Conservation (phyloP, 2,797 vertebrate genomes). For the Phylloscopus collybita region DNA sequence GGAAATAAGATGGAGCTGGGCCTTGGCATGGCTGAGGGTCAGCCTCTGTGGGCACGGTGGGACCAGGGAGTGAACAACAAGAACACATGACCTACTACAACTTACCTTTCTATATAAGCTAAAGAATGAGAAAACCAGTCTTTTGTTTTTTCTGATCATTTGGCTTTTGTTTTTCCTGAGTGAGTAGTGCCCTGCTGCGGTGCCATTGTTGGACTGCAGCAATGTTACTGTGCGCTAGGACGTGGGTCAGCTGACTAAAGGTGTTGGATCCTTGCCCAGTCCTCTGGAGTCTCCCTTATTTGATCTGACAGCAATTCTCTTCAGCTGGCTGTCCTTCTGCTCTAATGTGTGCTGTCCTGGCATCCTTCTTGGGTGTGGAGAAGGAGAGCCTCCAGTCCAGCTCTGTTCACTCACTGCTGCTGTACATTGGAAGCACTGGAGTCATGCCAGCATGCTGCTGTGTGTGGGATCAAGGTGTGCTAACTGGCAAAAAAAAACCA, state of each 20-base stretch:
- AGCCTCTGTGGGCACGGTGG: too few relatives aligned
- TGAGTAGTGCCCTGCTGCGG: background rate
- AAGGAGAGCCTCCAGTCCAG: background rate
- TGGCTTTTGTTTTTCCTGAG: background rate
- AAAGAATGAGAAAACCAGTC: background rate
- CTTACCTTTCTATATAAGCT: background rate
- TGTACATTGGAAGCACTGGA: background rate
- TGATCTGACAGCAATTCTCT: background rate
- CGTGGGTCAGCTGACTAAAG: fast-evolving
- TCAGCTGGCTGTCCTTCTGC: background rate
- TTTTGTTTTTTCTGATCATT: background rate
- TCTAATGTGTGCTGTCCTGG: background rate
- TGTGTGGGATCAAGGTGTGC: background rate
- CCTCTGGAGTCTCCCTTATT: background rate
- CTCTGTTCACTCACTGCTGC: background rate
- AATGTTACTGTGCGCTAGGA: fast-evolving
- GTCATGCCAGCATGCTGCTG: background rate
- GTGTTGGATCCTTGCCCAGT: background rate
- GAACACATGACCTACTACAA: background rate
- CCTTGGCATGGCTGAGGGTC: background rate
- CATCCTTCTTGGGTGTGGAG: background rate
- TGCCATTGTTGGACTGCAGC: background rate
- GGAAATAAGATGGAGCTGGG: background rate
- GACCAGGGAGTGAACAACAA: background rate
- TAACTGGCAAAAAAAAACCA: background rate